Evolutionary conservation across 2,113 vertebrate species (phyloP).

Genomic region (Corythaeola cristata): DNA sequence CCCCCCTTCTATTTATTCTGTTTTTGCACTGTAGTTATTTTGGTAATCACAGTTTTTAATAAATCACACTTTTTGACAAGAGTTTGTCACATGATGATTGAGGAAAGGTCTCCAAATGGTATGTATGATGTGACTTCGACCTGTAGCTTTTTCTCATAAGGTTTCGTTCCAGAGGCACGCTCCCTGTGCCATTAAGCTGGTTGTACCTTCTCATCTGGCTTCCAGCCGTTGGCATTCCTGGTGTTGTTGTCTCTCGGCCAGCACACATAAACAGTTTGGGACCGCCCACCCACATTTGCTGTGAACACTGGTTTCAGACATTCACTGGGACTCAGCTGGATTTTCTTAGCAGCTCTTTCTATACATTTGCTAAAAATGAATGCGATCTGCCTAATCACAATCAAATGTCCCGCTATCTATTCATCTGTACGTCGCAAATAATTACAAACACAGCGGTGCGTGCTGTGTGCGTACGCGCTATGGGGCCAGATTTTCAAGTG

Average conservation of each 20-base stretch:
- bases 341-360: constrained; percentile 52
- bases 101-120: neutral
- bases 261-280: constrained; percentile 58
- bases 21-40: neutral
- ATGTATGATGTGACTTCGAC: neutral
- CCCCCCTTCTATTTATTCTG: fast-evolving
- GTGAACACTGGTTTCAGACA: constrained; percentile 46
- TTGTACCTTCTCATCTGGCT: constrained; percentile 68
- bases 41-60: neutral
- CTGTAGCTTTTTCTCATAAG: neutral
- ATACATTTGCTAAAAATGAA: constrained; percentile 58
- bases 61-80: neutral
- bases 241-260: constrained; percentile 47
- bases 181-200: neutral
- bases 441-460: neutral
- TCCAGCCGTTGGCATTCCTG: constrained; percentile 67
- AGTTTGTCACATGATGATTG: neutral
- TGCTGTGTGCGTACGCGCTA: fast-evolving
- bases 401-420: constrained; percentile 31
- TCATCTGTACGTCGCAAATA: constrained; percentile 13
- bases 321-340: constrained; percentile 34
- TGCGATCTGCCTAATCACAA: constrained; percentile 42
- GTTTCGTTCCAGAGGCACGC: neutral
- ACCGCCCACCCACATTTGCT: constrained; percentile 60
- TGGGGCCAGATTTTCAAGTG: neutral